phyloP scores from a whole-genome alignment of 1,140 invertebrate genomes.

The Phortica variegata region DNA sequence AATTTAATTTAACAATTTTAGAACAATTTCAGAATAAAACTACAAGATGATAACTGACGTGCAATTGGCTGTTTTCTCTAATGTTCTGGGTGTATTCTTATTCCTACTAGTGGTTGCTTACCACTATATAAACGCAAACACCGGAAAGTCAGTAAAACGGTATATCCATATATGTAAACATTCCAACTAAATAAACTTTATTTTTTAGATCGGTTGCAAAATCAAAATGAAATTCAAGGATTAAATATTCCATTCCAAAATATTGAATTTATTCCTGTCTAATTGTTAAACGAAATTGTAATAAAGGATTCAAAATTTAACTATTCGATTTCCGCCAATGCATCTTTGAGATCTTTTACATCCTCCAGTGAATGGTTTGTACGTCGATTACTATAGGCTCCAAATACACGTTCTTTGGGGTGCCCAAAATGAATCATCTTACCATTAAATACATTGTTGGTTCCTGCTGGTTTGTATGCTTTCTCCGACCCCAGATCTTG shows the following conservation, averaged over 20 bases:
- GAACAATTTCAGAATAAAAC: too few relatives aligned
- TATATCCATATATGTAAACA: neutral
- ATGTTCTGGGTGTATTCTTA: conserved; percentile 88
- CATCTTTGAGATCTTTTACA: conserved; percentile 30
- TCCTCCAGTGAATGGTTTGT: conserved; percentile 16
- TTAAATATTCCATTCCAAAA: conserved; percentile 26
- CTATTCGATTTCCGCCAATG: conserved; percentile 28
- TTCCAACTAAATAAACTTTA: conserved; percentile 12
- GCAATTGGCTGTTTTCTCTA: conserved; percentile 93
- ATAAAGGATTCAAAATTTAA: conserved; percentile 26
- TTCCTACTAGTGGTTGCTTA: conserved; percentile 95
- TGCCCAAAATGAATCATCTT: too few relatives aligned
- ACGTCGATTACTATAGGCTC: conserved; percentile 3
- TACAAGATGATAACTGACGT: conserved; percentile 92
- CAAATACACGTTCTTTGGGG: conserved; percentile 24
- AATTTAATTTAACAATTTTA: too few relatives aligned
- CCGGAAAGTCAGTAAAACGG: conserved; percentile 36
- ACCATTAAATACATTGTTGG: conserved; percentile 26
- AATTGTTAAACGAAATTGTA: conserved; percentile 15
- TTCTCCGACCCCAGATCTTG: conserved; percentile 31
- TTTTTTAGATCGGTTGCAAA: conserved; percentile 37
- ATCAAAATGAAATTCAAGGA: conserved; percentile 36
- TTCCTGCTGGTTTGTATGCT: neutral
- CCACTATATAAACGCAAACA: conserved; percentile 93
- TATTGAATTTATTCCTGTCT: conserved; percentile 20